Percentiles rank a stretch among this genome's conserved stretches.
Evolutionary conservation across 1,140 invertebrate species (phyloP).

Genomic region (Wasmannia auropunctata): DNA sequence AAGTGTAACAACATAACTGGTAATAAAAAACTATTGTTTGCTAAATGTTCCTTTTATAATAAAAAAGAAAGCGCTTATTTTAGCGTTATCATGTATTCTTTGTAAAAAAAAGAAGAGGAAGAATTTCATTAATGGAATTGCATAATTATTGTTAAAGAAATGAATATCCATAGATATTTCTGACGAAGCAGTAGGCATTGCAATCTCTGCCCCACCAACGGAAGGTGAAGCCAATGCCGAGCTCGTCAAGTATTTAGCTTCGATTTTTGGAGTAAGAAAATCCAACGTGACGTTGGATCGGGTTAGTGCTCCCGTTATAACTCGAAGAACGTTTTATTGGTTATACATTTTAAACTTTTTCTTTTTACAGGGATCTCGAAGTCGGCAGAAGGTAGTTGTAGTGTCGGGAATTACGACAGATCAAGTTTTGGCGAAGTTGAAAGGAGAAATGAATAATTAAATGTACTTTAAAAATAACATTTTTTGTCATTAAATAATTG

Average conservation of each 20-base stretch:
- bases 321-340: background rate
- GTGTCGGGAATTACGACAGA: conserved; percentile 80
- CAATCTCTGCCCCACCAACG: conserved; percentile 91
- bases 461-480: background rate
- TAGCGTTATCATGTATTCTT: background rate
- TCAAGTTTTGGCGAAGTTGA: conserved; percentile 80
- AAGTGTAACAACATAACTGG: conserved; percentile 91
- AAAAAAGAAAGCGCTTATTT: background rate
- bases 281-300: conserved; percentile 89
- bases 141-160: conserved; percentile 6
- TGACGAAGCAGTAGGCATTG: conserved; percentile 87
- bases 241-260: conserved; percentile 90
- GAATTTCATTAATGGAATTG: background rate
- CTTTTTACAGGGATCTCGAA: conserved; percentile 84
- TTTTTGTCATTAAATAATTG: background rate
- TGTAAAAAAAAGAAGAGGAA: background rate
- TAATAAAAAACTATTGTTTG: conserved; percentile 73
- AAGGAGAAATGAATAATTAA: conserved; percentile 75
- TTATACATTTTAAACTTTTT: conserved; percentile 39
- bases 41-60: conserved; percentile 11
- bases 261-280: conserved; percentile 89
- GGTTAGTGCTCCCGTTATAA: conserved; percentile 82
- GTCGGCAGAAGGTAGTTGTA: conserved; percentile 84
- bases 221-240: conserved; percentile 93
- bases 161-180: conserved; percentile 79